Conservation (phyloP, 2,888 invertebrate species). For the Sisyra nigra region DNA sequence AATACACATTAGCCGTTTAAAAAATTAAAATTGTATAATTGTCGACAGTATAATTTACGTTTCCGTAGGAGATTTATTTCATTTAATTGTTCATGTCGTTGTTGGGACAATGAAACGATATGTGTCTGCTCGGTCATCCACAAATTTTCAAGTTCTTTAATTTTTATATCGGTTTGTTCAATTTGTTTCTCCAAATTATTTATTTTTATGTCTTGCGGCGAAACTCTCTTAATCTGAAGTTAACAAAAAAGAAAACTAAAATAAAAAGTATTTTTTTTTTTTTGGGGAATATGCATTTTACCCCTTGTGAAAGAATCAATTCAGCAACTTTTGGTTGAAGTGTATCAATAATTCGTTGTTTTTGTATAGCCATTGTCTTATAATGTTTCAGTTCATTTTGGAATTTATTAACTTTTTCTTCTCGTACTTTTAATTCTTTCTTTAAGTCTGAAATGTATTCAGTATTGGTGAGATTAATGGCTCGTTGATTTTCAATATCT, state of each 20-base stretch:
- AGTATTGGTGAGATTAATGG: slow-evolving; percentile 18
- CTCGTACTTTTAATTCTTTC: slow-evolving; percentile 24
- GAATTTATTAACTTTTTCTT: slow-evolving; percentile 27
- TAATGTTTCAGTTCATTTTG: slow-evolving; percentile 29
- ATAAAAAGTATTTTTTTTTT: slow-evolving; percentile 2
- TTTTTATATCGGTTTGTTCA: slow-evolving; percentile 38
- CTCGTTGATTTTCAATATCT: slow-evolving; percentile 37
- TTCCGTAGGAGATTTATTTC: slow-evolving; percentile 56
- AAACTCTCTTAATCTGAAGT: slow-evolving; percentile 19
- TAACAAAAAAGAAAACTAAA: slow-evolving; percentile 17
- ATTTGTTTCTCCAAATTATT: slow-evolving; percentile 48
- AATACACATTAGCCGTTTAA: slow-evolving; percentile 10
- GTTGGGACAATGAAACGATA: slow-evolving; percentile 48
- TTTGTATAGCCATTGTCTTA: slow-evolving; percentile 28
- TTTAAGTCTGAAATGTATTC: slow-evolving; percentile 23
- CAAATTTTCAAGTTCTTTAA: slow-evolving; percentile 47
- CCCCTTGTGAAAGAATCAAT: slow-evolving; percentile 30
- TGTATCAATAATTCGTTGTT: slow-evolving; percentile 31
- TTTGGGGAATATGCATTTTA: too few species aligned
- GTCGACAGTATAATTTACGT: slow-evolving; percentile 33
- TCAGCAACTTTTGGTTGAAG: slow-evolving; percentile 35
- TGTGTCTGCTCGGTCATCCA: slow-evolving; percentile 66
- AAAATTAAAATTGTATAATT: slow-evolving; percentile 4
- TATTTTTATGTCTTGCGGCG: slow-evolving; percentile 44
- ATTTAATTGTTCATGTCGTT: slow-evolving; percentile 47